Percentiles rank a stretch among this genome's conserved stretches.
Conservation (phyloP, 2,113 vertebrate species). For the Lampris incognitus region DNA sequence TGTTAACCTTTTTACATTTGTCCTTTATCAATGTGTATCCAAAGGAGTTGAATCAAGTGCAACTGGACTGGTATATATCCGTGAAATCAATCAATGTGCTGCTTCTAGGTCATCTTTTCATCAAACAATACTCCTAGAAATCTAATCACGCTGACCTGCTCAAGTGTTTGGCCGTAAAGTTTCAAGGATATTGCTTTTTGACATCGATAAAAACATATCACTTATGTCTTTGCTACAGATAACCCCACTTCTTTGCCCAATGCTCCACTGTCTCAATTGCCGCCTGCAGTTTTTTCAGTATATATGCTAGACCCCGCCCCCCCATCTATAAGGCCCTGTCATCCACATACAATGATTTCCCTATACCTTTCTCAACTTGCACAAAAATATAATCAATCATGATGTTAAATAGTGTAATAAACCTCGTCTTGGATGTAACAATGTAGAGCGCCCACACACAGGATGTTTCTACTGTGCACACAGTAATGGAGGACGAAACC, state of each 20-base stretch:
- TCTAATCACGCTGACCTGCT: background rate
- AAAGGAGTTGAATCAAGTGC: too few species aligned
- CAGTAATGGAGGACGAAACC: too few species aligned
- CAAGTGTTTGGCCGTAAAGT: background rate
- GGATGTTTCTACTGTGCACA: too few species aligned
- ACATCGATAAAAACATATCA: background rate
- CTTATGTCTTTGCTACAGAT: background rate
- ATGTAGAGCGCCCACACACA: too few species aligned
- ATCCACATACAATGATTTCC: constrained; percentile 1
- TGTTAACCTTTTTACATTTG: constrained; percentile 23
- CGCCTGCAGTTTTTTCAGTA: background rate
- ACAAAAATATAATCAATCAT: background rate
- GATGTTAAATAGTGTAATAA: too few species aligned
- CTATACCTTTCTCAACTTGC: background rate
- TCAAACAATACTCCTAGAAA: background rate
- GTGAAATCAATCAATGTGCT: background rate
- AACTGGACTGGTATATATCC: too few species aligned
- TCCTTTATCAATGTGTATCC: too few species aligned
- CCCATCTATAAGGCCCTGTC: background rate
- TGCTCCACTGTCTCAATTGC: background rate
- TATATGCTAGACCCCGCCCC: background rate
- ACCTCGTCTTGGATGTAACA: too few species aligned
- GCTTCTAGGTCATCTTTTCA: background rate
- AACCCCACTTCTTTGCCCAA: background rate
- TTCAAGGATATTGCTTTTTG: background rate